Percentiles rank a stretch among this genome's conserved stretches.
Evolutionary conservation across 2,888 invertebrate genomes (phyloP).

Genomic region (Lasioglossum zephyrum): DNA sequence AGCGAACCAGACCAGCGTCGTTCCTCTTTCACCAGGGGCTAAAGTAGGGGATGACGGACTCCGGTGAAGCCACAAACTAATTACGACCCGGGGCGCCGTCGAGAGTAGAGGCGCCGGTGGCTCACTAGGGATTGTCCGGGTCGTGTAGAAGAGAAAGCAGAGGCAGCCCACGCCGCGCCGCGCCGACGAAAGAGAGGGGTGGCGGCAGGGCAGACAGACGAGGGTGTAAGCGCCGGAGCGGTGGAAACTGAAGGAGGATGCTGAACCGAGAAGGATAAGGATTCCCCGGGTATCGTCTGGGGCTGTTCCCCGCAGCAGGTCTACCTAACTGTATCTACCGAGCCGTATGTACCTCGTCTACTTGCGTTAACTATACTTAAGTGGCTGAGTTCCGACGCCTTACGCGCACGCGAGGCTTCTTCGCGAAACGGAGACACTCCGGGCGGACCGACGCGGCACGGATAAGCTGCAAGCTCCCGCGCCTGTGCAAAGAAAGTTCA

Average conservation of each 20-base stretch:
- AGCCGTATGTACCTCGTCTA: constrained; percentile 29
- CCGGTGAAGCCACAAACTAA: constrained; percentile 79
- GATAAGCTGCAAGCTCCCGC: constrained; percentile 28
- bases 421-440: constrained; percentile 8
- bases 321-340: constrained; percentile 46
- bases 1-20: constrained; percentile 35
- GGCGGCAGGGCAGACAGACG: neutral
- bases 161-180: constrained; percentile 8
- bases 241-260: constrained; percentile 40
- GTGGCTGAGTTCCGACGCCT: constrained; percentile 62
- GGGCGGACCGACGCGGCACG: neutral
- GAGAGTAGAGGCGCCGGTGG: constrained; percentile 75
- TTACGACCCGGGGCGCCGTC: constrained; percentile 78
- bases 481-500: constrained; percentile 31
- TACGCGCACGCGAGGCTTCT: constrained; percentile 23
- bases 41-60: constrained; percentile 74
- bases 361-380: constrained; percentile 63
- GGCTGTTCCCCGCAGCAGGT: constrained; percentile 9
- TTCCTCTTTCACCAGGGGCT: constrained; percentile 41
- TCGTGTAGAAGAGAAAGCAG: constrained; percentile 42
- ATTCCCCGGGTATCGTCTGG: constrained; percentile 52
- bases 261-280: constrained; percentile 51
- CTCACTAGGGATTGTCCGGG: constrained; percentile 58
- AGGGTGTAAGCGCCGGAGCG: constrained; percentile 12
- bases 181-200: constrained; percentile 11